These are phyloP conservation scores for Seriola rivoliana DNA, from an alignment of 2,113 vertebrate species.

Conservation along the genomic window DNA sequence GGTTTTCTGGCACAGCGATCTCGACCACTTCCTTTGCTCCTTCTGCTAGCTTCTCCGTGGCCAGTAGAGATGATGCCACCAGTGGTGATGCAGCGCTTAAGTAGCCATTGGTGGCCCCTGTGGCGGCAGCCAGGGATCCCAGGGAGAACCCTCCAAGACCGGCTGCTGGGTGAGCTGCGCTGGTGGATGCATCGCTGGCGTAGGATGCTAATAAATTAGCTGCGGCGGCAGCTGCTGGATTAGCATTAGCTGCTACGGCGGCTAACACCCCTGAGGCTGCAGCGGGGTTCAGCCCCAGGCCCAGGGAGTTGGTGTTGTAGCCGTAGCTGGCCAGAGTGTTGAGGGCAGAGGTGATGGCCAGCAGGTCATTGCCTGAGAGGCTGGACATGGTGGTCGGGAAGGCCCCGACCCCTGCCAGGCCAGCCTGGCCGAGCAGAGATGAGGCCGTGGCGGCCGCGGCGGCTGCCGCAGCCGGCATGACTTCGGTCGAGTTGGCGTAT, in stretches of 20 bases:
- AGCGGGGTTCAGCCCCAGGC: slow-evolving; percentile 92
- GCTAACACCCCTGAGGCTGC: slow-evolving; percentile 91
- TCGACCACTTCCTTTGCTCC: slow-evolving; percentile 94
- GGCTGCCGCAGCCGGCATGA: slow-evolving; percentile 88
- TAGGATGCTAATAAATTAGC: slow-evolving; percentile 94
- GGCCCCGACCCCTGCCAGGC: slow-evolving; percentile 88
- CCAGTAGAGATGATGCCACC: slow-evolving; percentile 89
- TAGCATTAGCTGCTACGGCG: slow-evolving; percentile 91
- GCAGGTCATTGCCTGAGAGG: slow-evolving; percentile 93
- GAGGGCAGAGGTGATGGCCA: slow-evolving; percentile 94
- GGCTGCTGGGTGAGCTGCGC: slow-evolving; percentile 83
- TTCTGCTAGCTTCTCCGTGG: slow-evolving; percentile 91
- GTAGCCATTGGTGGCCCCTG: slow-evolving; percentile 91
- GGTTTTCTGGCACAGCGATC: slow-evolving; percentile 95
- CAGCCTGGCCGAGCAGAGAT: slow-evolving; percentile 90
- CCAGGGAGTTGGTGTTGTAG: slow-evolving; percentile 95
- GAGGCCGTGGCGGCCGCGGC: slow-evolving; percentile 87
- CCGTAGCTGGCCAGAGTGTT: slow-evolving; percentile 96
- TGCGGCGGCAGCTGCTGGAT: slow-evolving; percentile 90
- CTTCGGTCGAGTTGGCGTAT: slow-evolving; percentile 93
- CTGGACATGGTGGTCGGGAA: slow-evolving; percentile 92
- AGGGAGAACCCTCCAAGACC: slow-evolving; percentile 89
- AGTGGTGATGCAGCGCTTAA: slow-evolving; percentile 90
- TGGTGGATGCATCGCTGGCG: slow-evolving; percentile 88
- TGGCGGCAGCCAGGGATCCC: slow-evolving; percentile 89